phyloP scores from a whole-genome alignment of 1,140 invertebrate species.

The Drosophila asahinai region DNA sequence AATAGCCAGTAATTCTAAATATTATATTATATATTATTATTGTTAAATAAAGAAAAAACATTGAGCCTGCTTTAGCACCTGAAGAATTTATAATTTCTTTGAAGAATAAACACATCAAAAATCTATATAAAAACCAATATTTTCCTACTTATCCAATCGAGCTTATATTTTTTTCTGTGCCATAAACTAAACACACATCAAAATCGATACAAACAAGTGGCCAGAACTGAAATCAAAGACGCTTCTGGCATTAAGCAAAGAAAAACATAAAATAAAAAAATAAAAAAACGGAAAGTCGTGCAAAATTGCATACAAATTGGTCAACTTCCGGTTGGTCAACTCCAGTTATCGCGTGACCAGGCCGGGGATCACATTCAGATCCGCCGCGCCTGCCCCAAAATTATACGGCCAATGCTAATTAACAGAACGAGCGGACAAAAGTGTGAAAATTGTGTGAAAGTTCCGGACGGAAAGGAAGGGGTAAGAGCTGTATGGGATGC shows the following conservation, averaged over 20 bases:
- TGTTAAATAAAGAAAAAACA: background rate
- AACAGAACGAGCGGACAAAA: constrained; percentile 65
- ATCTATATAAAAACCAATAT: background rate
- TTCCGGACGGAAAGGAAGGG: constrained; percentile 28
- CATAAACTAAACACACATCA: constrained; percentile 17
- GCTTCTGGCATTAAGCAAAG: constrained; percentile 24
- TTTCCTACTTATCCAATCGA: background rate
- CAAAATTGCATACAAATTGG: constrained; percentile 69
- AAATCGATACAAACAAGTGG: constrained; percentile 48
- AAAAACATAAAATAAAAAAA: constrained; percentile 9
- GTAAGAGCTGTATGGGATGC: constrained; percentile 26
- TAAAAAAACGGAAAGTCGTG: constrained; percentile 39
- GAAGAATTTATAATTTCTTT: background rate
- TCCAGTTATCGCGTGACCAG: constrained; percentile 58
- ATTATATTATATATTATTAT: no score
- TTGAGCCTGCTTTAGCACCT: no score
- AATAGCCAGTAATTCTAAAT: no score
- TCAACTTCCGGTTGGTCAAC: constrained; percentile 64
- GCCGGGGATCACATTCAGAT: constrained; percentile 17
- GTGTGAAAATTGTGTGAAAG: constrained; percentile 77
- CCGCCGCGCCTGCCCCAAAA: constrained; percentile 19
- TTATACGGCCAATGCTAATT: constrained; percentile 74
- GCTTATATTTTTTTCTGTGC: background rate
- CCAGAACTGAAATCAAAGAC: constrained; percentile 65
- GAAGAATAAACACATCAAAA: background rate